These are phyloP conservation scores for Eupithecia dodoneata DNA, from an alignment of 2,888 invertebrate species.

Conservation along the genomic window DNA sequence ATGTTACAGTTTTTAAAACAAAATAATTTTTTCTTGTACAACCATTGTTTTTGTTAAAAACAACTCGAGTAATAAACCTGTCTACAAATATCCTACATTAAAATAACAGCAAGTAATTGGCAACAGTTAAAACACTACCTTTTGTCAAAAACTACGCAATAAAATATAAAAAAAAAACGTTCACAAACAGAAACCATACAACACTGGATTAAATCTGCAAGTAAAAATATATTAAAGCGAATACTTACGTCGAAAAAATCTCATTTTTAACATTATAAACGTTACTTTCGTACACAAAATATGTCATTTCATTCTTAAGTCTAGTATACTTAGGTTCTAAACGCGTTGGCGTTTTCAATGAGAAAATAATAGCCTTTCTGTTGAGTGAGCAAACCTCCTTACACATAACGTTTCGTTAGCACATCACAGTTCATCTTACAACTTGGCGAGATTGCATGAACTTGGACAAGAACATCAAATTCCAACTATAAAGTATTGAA, in stretches of 20 bases:
- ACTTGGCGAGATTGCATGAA: conserved; percentile 66
- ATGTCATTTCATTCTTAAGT: conserved; percentile 75
- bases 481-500: not conserved
- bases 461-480: conserved; percentile 7
- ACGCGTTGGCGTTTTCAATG: conserved; percentile 38
- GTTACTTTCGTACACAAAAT: conserved; percentile 76
- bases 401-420: conserved; percentile 65
- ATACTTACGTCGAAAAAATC: conserved; percentile 63
- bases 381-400: conserved; percentile 50
- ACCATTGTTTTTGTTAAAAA: not conserved
- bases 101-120: conserved; percentile 25
- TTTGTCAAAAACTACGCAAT: conserved; percentile 48
- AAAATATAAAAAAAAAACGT: conserved; percentile 59
- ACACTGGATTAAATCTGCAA: conserved; percentile 68
- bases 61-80: not conserved
- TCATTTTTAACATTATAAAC: conserved; percentile 51
- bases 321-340: conserved; percentile 37
- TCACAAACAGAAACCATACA: conserved; percentile 64
- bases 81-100: conserved; percentile 24
- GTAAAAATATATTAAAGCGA: conserved; percentile 75
- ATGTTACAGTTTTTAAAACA: not conserved
- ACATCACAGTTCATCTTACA: conserved; percentile 75
- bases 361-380: conserved; percentile 48
- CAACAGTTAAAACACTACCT: conserved; percentile 36
- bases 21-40: not conserved